phyloP scores from a whole-genome alignment of 2,888 invertebrate species.

The Sesamia inferens region DNA sequence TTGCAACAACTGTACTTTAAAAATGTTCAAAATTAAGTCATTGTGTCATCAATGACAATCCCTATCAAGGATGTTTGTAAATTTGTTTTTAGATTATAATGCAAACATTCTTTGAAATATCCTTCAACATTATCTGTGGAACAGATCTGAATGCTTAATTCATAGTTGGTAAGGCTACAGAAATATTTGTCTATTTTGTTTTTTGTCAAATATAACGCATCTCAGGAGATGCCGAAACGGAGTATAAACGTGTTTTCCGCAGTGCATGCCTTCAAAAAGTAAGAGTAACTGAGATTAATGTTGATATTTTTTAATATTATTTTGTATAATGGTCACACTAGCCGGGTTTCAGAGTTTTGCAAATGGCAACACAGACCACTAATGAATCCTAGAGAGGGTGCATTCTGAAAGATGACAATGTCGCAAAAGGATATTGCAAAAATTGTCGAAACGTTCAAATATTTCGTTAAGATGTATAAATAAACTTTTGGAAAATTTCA shows the following conservation, averaged over 20 bases:
- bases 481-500: no score
- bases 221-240: not conserved
- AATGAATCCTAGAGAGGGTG: not conserved
- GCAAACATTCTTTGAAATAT: no score
- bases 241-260: constrained; percentile 4
- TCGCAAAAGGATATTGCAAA: not conserved
- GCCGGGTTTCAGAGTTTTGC: not conserved
- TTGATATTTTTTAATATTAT: constrained; percentile 23
- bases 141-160: not conserved
- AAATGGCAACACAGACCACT: not conserved
- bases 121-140: not conserved
- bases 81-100: no score
- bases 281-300: constrained; percentile 38
- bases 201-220: not conserved
- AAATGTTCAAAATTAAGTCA: no score
- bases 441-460: not conserved
- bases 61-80: no score
- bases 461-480: no score
- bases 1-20: no score
- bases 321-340: constrained; percentile 11
- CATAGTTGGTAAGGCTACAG: not conserved
- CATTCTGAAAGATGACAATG: not conserved
- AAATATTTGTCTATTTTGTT: not conserved
- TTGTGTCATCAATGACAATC: no score
- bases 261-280: constrained; percentile 9